phyloP scores from a whole-genome alignment of 2,888 invertebrate species.

The Drosophila longiperda region DNA sequence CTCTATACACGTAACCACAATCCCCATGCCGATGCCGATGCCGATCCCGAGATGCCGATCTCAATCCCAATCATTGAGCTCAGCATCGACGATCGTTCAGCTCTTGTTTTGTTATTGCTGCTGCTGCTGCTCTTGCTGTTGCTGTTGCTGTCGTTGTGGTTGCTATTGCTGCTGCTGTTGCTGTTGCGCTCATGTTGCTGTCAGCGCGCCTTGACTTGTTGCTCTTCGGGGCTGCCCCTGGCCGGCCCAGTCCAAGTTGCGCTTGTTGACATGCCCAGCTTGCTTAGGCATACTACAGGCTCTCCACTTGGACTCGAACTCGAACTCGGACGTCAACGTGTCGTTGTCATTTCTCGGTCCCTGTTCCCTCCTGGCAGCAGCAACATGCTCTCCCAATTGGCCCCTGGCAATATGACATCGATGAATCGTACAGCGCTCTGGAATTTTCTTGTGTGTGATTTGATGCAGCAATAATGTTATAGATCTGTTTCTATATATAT shows the following conservation, averaged over 20 bases:
- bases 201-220: constrained; percentile 76
- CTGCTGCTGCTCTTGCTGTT: constrained; percentile 27
- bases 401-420: constrained; percentile 7
- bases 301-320: constrained; percentile 35
- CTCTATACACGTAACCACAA: constrained; percentile 29
- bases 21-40: constrained; percentile 43
- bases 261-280: constrained; percentile 82
- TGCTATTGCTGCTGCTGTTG: constrained; percentile 48
- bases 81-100: constrained; percentile 62
- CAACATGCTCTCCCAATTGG: neutral
- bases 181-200: constrained; percentile 79
- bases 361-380: neutral
- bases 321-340: constrained; percentile 73
- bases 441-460: constrained; percentile 30
- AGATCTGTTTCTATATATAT: constrained; percentile 13
- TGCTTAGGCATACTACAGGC: constrained; percentile 71
- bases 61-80: constrained; percentile 67
- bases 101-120: constrained; percentile 49
- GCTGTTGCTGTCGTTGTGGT: constrained; percentile 38
- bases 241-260: constrained; percentile 28
- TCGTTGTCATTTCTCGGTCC: constrained; percentile 40
- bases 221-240: constrained; percentile 33
- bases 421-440: constrained; percentile 10
- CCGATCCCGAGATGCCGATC: constrained; percentile 59
- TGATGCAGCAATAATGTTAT: constrained; percentile 44